Base-by-base conservation (phyloP, 2,113 vertebrate species). In the Phylloscopus trochilus region DNA sequence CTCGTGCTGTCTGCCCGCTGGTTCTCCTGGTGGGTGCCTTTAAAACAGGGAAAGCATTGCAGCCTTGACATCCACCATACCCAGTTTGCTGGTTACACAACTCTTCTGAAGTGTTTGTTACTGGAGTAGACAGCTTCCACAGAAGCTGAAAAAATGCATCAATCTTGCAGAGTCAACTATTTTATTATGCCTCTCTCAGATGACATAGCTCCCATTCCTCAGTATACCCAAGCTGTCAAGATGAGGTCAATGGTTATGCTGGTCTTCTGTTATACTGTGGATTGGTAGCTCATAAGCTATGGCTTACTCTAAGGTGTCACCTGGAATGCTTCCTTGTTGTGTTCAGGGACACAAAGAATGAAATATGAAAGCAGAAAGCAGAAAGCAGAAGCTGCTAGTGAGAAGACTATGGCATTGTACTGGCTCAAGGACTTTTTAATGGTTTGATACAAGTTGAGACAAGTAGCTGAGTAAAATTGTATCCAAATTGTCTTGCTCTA, bases 1-100 rank as follows among this genome's bases (percentile, higher is more conserved):
- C 23, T 30, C n/a, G 24, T 41, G 22, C 41, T 37, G 7, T 20
- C 58, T 87, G 43, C 43, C 35, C 0, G 0, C 53, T 66, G 0
- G 3, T 46, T 80, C 85, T 93, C 33, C 68, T 66, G 62, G 23
- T 28, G 35, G 30, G 2, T 39, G 28, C 63, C 79, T 76, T 76
- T 64, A 62, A 66, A 28, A 66, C 21, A 60, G n/a, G 60, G 37
- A 20, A 60, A 69, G 27, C 35, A 27, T 30, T 44, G 13, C 44
- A 26, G 18, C 15, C 64, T 43, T 78, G 64, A 52, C 52, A 83
- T 46, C 33, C 24, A 39, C 41, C 64, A 28, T 31, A 14, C 10
- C 20, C 0, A 0, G 2, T 67, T 47, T 78, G 47, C 73, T 89
- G 73, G 47, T 95, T 82, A 79, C 62, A 63, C 66, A 93, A 47